Conservation (phyloP, 1,140 invertebrate species). For the Trachymyrmex septentrionalis region DNA sequence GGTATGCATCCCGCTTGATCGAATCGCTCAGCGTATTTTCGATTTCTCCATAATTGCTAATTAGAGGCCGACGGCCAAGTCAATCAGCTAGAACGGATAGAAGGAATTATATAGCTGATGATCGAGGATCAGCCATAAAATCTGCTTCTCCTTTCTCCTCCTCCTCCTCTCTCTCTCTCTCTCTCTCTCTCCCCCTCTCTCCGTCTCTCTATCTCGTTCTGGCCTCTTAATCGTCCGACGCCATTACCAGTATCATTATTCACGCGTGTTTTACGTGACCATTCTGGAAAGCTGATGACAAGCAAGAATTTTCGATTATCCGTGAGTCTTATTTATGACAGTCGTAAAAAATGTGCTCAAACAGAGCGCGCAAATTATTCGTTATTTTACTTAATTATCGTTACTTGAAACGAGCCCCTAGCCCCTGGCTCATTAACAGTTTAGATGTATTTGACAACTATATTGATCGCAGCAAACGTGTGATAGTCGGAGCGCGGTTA, state of each 20-base stretch:
- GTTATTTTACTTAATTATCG: constrained; percentile 6
- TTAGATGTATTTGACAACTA: constrained; percentile 2
- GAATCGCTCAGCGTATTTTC: constrained; percentile 44
- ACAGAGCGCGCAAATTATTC: constrained; percentile 37
- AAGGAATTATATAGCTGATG: constrained; percentile 57
- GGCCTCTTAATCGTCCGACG: constrained; percentile 57
- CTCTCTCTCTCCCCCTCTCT: not conserved
- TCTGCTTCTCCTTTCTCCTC: constrained; percentile 19
- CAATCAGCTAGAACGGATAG: constrained; percentile 62
- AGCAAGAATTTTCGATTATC: constrained; percentile 50
- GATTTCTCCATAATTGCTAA: constrained; percentile 62
- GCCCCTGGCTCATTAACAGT: constrained; percentile 1
- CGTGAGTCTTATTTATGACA: constrained; percentile 51
- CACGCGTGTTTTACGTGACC: constrained; percentile 59
- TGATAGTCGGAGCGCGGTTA: not conserved
- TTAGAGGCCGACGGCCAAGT: constrained; percentile 54
- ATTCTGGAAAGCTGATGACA: constrained; percentile 57
- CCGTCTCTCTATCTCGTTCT: constrained; percentile 13
- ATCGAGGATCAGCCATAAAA: constrained; percentile 54
- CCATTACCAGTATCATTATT: constrained; percentile 62
- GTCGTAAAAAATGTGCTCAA: constrained; percentile 44
- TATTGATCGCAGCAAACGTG: not conserved
- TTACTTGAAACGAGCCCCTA: constrained; percentile 7
- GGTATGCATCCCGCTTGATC: not conserved
- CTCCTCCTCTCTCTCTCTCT: not conserved